Evolutionary conservation across 2,888 invertebrate species (phyloP), one percentile per base, ranked within the genome.

Genomic region (Salpingus planirostris): DNA sequence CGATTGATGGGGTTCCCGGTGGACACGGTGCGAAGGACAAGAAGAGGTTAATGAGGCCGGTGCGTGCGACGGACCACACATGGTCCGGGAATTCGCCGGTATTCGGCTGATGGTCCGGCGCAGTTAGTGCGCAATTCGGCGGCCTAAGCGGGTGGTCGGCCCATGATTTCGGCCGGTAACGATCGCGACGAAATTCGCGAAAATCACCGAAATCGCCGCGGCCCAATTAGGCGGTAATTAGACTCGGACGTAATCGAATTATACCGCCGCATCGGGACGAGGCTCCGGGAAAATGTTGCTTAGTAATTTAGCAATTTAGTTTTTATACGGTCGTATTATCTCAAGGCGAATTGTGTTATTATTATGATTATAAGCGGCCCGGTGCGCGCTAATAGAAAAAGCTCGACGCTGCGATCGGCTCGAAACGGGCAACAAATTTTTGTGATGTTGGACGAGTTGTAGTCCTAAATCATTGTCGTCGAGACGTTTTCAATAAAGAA

Each of bases 261-360:
- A 55, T 5, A 18, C 18, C 5, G 18, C 18, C 8, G 5, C 18
- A 8, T 8, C 18, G 18, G 18, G 40, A 38, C 33, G 47, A 47
- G 43, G 29, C 47, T 47, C 44, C 37, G 42, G 43, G 43, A 47
- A 54, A 53, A 54, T 55, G 52, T 46, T 52, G 54, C 52, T 52
- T 50, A 39, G 55, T 55, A 57, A 58, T 55, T 56, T 49, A 52
- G 53, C 54, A 56, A 57, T 55, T 55, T 55, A 50, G 47, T 56
- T 56, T 55, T 36, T 36, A 26, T 32, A 29, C 10, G 6, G 6
- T 10, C 10, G 11, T 8, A 18, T 18, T 18, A 18, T 18, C 8
- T 18, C 18, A 18, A 18, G 8, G 18, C 18, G 18, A n/a, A n/a
- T n/a, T n/a, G n/a, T n/a, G n/a, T n/a, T n/a, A n/a, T n/a, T n/a